These are phyloP conservation scores for Mercenaria mercenaria DNA, from an alignment of 1,140 invertebrate species.

Conservation along the genomic window DNA sequence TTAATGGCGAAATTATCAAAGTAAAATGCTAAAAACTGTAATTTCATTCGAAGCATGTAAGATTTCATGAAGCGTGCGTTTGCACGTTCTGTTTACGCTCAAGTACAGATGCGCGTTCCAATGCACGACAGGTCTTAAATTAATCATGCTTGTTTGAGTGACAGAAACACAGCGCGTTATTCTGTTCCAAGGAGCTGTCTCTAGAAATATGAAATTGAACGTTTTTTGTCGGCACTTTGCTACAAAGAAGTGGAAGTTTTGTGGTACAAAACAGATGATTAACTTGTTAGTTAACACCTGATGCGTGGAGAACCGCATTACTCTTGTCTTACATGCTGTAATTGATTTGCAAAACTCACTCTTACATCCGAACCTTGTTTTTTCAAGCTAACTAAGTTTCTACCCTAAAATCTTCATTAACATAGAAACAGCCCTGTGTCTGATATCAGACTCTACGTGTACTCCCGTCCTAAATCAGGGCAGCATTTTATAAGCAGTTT, in stretches of 20 bases:
- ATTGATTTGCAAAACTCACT: slow-evolving; percentile 5
- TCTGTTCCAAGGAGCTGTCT: slow-evolving; percentile 1
- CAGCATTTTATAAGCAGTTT: too few relatives aligned
- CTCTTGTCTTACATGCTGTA: slow-evolving; percentile 18
- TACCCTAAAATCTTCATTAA: too few relatives aligned
- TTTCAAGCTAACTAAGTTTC: too few relatives aligned
- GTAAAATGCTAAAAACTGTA: neutral
- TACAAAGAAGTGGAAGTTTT: slow-evolving; percentile 50
- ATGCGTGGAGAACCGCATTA: slow-evolving; percentile 32
- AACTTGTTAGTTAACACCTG: slow-evolving; percentile 59
- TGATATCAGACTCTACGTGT: too few relatives aligned
- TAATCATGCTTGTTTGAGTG: slow-evolving; percentile 56
- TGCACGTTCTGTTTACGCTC: slow-evolving; percentile 36
- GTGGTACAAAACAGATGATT: slow-evolving; percentile 43
- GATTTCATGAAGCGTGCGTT: slow-evolving; percentile 33
- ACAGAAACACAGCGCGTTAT: slow-evolving; percentile 4
- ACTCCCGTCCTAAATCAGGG: too few relatives aligned
- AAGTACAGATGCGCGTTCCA: neutral
- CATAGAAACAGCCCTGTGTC: too few relatives aligned
- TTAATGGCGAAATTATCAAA: neutral
- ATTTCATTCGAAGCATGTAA: slow-evolving; percentile 44
- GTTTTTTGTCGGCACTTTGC: slow-evolving; percentile 43
- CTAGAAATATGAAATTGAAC: neutral
- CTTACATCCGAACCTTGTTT: neutral
- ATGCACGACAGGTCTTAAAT: slow-evolving; percentile 45